Evolutionary conservation across 2,113 vertebrate species (phyloP).

Genomic region (Phylloscopus whistleri): DNA sequence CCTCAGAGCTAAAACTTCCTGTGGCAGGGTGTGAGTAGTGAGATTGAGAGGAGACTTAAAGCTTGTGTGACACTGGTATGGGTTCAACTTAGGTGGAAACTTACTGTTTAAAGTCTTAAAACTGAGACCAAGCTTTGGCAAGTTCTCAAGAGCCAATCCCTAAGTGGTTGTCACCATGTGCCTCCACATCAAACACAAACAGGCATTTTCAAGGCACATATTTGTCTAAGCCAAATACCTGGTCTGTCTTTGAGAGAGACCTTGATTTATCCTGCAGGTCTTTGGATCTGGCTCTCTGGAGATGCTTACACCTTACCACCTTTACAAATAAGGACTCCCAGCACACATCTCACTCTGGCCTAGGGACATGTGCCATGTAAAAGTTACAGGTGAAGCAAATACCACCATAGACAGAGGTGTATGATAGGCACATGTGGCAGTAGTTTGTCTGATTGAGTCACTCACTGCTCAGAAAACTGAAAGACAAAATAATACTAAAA

Average conservation of each 20-base stretch:
- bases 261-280: background rate
- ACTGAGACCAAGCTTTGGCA: background rate
- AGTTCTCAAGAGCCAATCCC: background rate
- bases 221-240: background rate
- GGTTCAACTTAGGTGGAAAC: background rate
- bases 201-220: background rate
- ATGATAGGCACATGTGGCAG: rapidly evolving
- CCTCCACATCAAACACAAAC: background rate
- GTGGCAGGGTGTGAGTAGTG: background rate
- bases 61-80: background rate
- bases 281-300: background rate
- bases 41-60: background rate
- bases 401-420: background rate
- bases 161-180: background rate
- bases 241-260: background rate
- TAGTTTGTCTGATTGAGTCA: background rate
- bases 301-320: background rate
- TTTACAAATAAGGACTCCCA: background rate
- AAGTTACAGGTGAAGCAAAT: background rate
- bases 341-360: background rate
- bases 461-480: background rate
- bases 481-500: background rate
- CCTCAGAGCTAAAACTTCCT: background rate
- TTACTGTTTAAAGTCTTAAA: background rate
- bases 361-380: background rate